Conservation (phyloP, 92 coral and sea anemone species). For the Siderastrea siderea region DNA sequence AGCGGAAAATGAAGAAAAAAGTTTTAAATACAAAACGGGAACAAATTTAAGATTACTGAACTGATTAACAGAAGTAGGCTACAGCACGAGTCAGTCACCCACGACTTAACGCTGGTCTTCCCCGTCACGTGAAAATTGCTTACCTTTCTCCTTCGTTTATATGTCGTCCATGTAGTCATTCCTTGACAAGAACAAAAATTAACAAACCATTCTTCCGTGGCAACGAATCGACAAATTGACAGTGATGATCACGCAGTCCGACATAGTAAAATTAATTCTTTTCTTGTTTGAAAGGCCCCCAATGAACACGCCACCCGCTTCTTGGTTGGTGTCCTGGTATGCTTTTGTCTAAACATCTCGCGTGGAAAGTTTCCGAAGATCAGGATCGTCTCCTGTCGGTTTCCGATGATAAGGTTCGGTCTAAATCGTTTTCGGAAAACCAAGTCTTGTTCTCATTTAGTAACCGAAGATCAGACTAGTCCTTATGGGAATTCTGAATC, state of each 20-base stretch:
- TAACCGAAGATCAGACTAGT: neutral
- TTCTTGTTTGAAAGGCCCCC: neutral
- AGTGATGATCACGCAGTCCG: too few species aligned
- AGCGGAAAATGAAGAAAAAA: too few species aligned
- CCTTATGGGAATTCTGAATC: neutral
- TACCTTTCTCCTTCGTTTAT: too few species aligned
- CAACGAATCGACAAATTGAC: neutral
- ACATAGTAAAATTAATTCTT: neutral
- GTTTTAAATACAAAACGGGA: too few species aligned
- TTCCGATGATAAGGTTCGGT: neutral
- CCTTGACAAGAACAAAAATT: neutral
- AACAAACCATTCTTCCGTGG: neutral
- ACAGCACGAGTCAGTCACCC: too few species aligned
- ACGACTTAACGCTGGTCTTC: too few species aligned
- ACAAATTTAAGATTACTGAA: too few species aligned
- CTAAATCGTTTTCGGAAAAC: neutral
- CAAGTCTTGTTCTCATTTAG: neutral
- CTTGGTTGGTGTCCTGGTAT: slow-evolving; percentile 17
- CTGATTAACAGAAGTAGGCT: too few species aligned
- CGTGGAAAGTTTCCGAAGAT: neutral
- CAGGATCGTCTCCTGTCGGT: neutral
- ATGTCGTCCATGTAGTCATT: neutral
- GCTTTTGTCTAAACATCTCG: slow-evolving; percentile 16
- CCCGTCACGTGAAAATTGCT: too few species aligned
- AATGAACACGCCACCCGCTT: slow-evolving; percentile 26